phyloP scores from a whole-genome alignment of 2,888 invertebrate species.

The Doris montereyensis region DNA sequence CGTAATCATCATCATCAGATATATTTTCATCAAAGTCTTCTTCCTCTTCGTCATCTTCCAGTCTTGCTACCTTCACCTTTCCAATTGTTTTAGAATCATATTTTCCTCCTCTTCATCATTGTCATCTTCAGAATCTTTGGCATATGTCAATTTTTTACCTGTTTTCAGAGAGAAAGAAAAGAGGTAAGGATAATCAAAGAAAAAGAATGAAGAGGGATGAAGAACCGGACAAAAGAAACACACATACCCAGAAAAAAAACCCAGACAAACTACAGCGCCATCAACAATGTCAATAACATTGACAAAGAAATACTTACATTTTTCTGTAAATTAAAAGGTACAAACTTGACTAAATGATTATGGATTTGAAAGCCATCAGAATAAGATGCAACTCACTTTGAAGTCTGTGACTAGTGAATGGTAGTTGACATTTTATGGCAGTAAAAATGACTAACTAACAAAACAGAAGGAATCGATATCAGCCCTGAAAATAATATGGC shows the following conservation, averaged over 20 bases:
- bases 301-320: no score
- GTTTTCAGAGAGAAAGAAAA: background rate
- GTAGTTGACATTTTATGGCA: no score
- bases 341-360: no score
- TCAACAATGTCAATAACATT: no score
- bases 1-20: constrained; percentile 39
- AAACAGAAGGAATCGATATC: no score
- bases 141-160: constrained; percentile 27
- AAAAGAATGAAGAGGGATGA: background rate
- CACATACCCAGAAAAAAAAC: background rate
- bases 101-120: constrained; percentile 45
- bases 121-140: constrained; percentile 18
- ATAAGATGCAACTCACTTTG: no score
- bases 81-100: background rate
- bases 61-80: constrained; percentile 18
- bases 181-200: background rate
- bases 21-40: constrained; percentile 18
- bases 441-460: no score
- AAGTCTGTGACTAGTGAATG: no score
- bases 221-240: background rate
- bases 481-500: no score
- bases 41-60: constrained; percentile 27
- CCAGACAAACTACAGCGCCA: background rate
- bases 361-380: no score
- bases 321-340: no score